Evolutionary conservation across 1,140 invertebrate genomes (phyloP), one percentile per base, ranked within the genome.

Genomic region (Atta texana): DNA sequence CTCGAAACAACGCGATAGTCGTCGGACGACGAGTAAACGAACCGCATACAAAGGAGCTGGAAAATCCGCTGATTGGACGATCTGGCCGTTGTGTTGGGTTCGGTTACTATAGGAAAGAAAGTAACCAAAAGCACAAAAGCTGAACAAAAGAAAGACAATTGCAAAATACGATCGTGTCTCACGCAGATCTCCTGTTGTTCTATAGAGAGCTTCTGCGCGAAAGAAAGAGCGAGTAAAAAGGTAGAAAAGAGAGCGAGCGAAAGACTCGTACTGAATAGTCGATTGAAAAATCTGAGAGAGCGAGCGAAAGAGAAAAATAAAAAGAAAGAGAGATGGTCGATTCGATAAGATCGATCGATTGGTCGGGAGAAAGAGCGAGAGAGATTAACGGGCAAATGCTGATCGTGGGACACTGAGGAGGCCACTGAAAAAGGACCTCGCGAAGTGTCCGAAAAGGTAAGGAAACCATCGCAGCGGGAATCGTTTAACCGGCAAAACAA

Each of bases 391-490:
- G 57, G 86, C 64, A 88, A 68, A 90, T 85, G 89, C 81, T 88
- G 90, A 63, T 21, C 57, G 68, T 39, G 75, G 90, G 93, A 92
- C 93, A 94, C 92, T 94, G 91, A 92, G 88, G 91, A 92, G 90
- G 91, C 77, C 82, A 61, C 84, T 87, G 64, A 74, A 80, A 68
- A 66, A 87, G 84, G 86, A 88, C 92, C 92, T 92, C 92, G 90
- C 91, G 91, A 91, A 93, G 93, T 94, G 93, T 93, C 92, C 92
- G 75, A 90, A 91, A 92, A 94, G 94, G 94, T 94, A 94, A 94
- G 94, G 90, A 92, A 39, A 91, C 49, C 78, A 88, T 55, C 81
- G 78, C 77, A 87, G 55, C 72, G 55, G 51, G 34, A 74, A 51
- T 75, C 68, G 63, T 85, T 74, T 57, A 24, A 80, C 76, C 31